Conservation (phyloP, 2,113 vertebrate genomes). For the Corythoichthys intestinalis region DNA sequence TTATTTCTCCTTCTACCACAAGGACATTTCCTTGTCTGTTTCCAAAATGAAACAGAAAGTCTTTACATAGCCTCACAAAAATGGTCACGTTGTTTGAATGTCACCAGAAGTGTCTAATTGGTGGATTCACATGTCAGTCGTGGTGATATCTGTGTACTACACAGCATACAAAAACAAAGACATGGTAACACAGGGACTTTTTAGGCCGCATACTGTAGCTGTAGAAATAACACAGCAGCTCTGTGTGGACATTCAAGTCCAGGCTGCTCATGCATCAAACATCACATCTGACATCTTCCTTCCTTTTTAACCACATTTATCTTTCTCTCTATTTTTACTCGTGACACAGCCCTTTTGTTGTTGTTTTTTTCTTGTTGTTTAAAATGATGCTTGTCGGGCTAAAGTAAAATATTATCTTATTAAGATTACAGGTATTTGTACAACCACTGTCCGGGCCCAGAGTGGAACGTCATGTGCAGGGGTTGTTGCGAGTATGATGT, state of each 20-base stretch:
- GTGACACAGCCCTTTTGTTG: background rate
- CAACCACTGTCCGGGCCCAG: conserved; percentile 87
- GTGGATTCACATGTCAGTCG: conserved; percentile 14
- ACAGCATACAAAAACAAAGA: conserved; percentile 14
- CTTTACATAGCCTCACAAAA: conserved; percentile 36
- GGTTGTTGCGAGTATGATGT: conserved; percentile 94
- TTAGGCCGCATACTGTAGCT: conserved; percentile 1
- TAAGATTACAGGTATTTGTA: conserved; percentile 90
- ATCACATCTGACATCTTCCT: conserved; percentile 5
- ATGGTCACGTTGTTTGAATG: conserved; percentile 17
- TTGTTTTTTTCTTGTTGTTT: background rate
- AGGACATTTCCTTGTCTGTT: conserved; percentile 48
- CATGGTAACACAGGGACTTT: conserved; percentile 15
- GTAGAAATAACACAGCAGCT: conserved; percentile 32
- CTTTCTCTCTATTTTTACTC: background rate
- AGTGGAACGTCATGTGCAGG: conserved; percentile 96
- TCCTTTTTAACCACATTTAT: conserved; percentile 9
- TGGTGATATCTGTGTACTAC: conserved; percentile 5
- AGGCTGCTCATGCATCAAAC: conserved; percentile 2
- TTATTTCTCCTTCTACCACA: conserved; percentile 45
- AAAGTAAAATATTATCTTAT: conserved; percentile 7
- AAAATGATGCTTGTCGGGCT: background rate
- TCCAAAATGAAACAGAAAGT: conserved; percentile 35
- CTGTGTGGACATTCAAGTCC: conserved; percentile 11
- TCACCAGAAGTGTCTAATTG: conserved; percentile 9